Percentiles rank a stretch among this genome's conserved stretches.
These are phyloP conservation scores for Benitochromis conjunctus DNA, from an alignment of 2,113 vertebrate species.

Conservation along the genomic window DNA sequence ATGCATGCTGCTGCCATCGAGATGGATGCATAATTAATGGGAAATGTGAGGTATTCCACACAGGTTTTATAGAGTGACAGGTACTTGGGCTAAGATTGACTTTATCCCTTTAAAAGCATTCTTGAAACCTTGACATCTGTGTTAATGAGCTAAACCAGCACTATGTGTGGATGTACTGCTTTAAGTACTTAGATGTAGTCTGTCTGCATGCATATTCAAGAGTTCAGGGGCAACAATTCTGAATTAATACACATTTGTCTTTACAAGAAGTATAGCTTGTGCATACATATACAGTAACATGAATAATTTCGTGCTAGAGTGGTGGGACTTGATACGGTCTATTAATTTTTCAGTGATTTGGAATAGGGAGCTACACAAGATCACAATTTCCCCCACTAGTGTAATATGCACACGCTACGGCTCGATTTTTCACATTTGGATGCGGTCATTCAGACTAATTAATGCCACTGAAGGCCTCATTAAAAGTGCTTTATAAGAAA, in stretches of 20 bases:
- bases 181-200: not conserved
- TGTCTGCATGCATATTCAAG: not conserved
- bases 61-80: constrained; percentile 26
- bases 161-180: not conserved
- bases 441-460: constrained; percentile 23
- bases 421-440: constrained; percentile 42
- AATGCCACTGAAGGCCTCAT: constrained; percentile 24
- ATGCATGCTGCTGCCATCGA: not conserved
- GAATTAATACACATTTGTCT: constrained; percentile 42
- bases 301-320: constrained; percentile 30
- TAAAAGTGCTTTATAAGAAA: constrained; percentile 16
- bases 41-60: constrained; percentile 20
- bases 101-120: constrained; percentile 25
- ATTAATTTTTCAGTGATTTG: constrained; percentile 55
- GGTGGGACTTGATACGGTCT: constrained; percentile 30
- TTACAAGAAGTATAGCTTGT: constrained; percentile 16
- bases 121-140: constrained; percentile 27
- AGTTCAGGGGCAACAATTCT: not conserved
- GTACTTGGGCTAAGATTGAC: constrained; percentile 18
- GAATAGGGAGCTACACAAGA: constrained; percentile 6
- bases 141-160: constrained; percentile 34
- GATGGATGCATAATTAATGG: constrained; percentile 59
- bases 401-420: constrained; percentile 1
- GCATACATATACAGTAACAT: constrained; percentile 44
- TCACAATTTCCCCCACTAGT: constrained; percentile 2